Percentiles rank a stretch among this genome's conserved stretches.
These are phyloP conservation scores for Nebria salina DNA, from an alignment of 2,888 invertebrate species.

Conservation along the genomic window DNA sequence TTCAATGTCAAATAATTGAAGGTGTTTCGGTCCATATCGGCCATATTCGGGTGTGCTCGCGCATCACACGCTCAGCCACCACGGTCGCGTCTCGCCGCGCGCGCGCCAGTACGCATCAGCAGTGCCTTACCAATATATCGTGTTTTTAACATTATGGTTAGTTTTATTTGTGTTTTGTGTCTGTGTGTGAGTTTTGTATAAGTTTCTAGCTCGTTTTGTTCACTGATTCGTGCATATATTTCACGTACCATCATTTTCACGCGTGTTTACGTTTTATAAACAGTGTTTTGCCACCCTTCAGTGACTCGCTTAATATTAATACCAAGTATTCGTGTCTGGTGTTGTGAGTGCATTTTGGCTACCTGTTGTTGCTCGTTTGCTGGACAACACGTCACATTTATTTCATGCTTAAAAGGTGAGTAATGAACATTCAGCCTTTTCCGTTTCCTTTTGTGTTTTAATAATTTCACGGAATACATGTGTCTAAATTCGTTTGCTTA, in stretches of 20 bases:
- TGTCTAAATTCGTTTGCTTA: background rate
- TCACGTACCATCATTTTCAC: background rate
- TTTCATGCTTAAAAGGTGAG: conserved; percentile 43
- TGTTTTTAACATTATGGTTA: background rate
- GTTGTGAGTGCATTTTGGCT: conserved; percentile 17
- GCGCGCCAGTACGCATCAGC: conserved; percentile 22
- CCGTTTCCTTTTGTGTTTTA: too few relatives aligned
- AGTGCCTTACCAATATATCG: conserved; percentile 19
- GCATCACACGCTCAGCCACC: conserved; percentile 34
- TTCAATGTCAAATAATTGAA: conserved; percentile 46
- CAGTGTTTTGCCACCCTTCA: conserved; percentile 3
- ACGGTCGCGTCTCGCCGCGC: conserved; percentile 18
- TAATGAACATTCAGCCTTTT: background rate
- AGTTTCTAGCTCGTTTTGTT: background rate
- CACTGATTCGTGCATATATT: background rate
- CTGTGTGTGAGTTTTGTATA: conserved; percentile 10
- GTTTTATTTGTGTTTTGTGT: background rate
- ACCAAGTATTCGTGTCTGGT: conserved; percentile 4
- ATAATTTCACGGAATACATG: background rate
- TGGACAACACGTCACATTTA: conserved; percentile 13
- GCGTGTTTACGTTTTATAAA: background rate
- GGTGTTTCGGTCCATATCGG: conserved; percentile 43
- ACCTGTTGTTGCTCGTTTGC: conserved; percentile 33
- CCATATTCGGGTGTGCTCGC: conserved; percentile 43
- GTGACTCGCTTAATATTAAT: background rate